phyloP scores from a whole-genome alignment of 2,797 vertebrate species.

The Pristis pectinata region DNA sequence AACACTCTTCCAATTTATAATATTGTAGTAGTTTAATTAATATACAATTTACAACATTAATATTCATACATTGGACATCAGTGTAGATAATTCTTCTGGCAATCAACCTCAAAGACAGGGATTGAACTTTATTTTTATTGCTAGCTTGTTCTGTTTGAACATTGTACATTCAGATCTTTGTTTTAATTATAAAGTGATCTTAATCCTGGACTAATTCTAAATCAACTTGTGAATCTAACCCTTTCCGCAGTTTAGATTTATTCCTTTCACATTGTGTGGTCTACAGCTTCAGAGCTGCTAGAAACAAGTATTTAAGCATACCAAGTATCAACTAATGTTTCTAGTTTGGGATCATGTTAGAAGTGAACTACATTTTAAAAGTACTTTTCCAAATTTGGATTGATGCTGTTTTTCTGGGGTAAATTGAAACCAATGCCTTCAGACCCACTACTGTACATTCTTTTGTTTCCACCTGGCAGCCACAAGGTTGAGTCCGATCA shows the following conservation, averaged over 20 bases:
- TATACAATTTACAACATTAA: neutral
- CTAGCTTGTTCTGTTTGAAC: neutral
- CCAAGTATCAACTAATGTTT: neutral
- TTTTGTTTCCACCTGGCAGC: neutral
- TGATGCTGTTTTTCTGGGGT: neutral
- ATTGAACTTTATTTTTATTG: neutral
- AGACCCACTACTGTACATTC: neutral
- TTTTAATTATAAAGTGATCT: neutral
- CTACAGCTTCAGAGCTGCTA: neutral
- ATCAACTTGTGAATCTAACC: neutral
- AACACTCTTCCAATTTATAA: neutral
- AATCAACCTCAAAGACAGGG: neutral
- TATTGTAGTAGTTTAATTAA: neutral
- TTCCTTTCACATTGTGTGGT: neutral
- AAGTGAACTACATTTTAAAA: neutral
- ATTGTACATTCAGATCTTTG: neutral
- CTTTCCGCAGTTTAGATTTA: neutral
- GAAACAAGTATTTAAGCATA: neutral
- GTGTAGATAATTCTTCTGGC: neutral
- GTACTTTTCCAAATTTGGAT: neutral
- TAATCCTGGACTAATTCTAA: neutral
- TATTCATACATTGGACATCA: neutral
- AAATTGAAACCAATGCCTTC: too few species aligned
- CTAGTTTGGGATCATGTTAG: neutral
- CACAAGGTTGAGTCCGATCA: neutral